phyloP scores from a whole-genome alignment of 2,888 invertebrate genomes.

The Panopea generosa region DNA sequence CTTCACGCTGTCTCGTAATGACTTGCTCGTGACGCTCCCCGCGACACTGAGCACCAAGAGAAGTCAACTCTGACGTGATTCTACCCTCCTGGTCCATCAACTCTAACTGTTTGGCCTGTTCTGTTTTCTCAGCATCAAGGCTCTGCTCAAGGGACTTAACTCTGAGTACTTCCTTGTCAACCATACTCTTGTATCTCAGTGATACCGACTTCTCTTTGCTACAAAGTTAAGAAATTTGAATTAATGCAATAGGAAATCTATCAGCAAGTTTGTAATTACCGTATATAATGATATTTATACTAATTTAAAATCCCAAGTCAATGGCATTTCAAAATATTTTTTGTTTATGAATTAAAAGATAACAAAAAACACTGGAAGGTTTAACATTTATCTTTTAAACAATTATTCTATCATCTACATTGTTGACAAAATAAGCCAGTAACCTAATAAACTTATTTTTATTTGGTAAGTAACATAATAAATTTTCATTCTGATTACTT shows the following conservation, averaged over 20 bases:
- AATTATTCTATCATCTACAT: too few species aligned
- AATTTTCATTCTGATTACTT: too few species aligned
- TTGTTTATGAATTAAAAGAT: background rate
- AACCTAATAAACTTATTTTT: too few species aligned
- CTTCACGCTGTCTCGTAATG: conserved; percentile 83
- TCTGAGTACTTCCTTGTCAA: conserved; percentile 71
- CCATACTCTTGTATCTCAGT: conserved; percentile 72
- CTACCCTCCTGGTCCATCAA: conserved; percentile 82
- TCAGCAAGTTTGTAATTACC: too few species aligned
- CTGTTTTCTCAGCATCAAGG: conserved; percentile 76
- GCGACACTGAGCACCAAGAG: conserved; percentile 84
- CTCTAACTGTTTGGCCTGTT: conserved; percentile 79
- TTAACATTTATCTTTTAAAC: too few species aligned
- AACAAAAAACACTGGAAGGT: background rate
- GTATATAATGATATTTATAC: too few species aligned
- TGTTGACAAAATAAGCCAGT: too few species aligned
- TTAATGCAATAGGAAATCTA: background rate
- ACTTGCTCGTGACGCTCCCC: conserved; percentile 85
- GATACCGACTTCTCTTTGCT: conserved; percentile 80
- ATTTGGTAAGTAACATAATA: too few species aligned
- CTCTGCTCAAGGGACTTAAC: conserved; percentile 73
- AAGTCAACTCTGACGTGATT: conserved; percentile 83
- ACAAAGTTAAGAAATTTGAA: conserved; percentile 21
- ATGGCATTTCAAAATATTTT: too few species aligned
- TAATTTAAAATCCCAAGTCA: too few species aligned